These are phyloP conservation scores for Nansenia antarctica DNA, from an alignment of 2,113 vertebrate species.

Conservation along the genomic window DNA sequence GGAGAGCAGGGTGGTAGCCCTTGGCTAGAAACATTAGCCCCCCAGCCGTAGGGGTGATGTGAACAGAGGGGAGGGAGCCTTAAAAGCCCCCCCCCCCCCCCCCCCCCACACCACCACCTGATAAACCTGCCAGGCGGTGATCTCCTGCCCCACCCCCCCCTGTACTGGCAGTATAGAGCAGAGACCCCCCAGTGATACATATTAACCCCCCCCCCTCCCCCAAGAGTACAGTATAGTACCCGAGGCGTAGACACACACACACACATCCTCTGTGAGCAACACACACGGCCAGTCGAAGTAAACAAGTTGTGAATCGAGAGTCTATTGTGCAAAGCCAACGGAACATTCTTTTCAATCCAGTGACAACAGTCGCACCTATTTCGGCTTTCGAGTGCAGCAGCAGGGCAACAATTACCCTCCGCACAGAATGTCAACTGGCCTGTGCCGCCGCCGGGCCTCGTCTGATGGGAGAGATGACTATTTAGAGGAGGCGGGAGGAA, in stretches of 20 bases:
- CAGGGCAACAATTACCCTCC: slow-evolving; percentile 44
- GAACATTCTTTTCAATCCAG: slow-evolving; percentile 50
- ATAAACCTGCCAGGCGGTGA: slow-evolving; percentile 43
- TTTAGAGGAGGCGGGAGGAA: too few species aligned
- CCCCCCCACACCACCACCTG: slow-evolving; percentile 19
- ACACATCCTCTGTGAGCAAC: not conserved
- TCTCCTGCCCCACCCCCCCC: too few species aligned
- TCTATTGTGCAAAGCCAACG: slow-evolving; percentile 61
- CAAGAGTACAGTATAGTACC: too few species aligned
- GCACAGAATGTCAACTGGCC: not conserved
- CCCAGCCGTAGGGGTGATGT: not conserved
- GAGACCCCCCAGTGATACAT: too few species aligned
- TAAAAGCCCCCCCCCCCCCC: not conserved
- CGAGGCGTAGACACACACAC: not conserved
- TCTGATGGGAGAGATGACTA: too few species aligned
- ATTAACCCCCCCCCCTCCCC: slow-evolving; percentile 20
- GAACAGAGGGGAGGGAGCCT: too few species aligned
- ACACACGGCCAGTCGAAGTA: slow-evolving; percentile 37
- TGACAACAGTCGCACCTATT: too few species aligned
- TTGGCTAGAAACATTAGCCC: not conserved
- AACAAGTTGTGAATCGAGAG: too few species aligned
- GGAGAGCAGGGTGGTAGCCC: slow-evolving; percentile 19
- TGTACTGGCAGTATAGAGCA: too few species aligned
- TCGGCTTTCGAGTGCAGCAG: slow-evolving; percentile 32
- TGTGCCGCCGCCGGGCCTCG: too few species aligned